Conservation (phyloP, 2,113 vertebrate species). For the Corapipo altera region DNA sequence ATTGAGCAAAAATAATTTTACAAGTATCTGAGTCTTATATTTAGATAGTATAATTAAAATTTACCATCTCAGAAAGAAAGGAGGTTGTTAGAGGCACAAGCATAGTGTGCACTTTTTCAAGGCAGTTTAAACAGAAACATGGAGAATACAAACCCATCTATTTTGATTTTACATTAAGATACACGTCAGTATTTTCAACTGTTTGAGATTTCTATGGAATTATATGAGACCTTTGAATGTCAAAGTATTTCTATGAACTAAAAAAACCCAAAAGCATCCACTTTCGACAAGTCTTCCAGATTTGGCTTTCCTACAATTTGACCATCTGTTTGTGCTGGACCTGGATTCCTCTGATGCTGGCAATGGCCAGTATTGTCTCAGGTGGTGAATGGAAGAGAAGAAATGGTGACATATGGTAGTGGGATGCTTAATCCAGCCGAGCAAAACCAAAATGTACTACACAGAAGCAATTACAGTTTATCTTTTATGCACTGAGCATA, state of each 20-base stretch:
- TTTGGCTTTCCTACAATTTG: conserved; percentile 55
- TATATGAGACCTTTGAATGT: conserved; percentile 20
- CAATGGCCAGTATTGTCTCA: conserved; percentile 59
- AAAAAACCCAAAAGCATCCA: not conserved
- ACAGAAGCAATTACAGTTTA: conserved; percentile 50
- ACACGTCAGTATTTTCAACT: not conserved
- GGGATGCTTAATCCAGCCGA: conserved; percentile 20
- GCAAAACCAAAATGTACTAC: conserved; percentile 37
- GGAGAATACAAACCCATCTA: not conserved
- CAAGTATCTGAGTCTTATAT: not conserved
- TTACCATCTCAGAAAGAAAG: not conserved
- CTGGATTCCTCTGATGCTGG: conserved; percentile 43
- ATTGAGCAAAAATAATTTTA: not conserved
- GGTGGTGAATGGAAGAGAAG: conserved; percentile 61
- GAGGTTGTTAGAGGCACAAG: not conserved
- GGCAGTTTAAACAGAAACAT: not conserved
- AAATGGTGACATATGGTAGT: conserved; percentile 66
- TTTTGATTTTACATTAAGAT: not conserved
- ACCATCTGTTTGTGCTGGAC: conserved; percentile 68
- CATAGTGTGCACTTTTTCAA: not conserved
- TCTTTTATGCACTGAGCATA: conserved; percentile 9
- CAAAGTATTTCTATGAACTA: not conserved
- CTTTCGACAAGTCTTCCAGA: not conserved
- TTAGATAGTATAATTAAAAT: not conserved
- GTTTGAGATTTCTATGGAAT: not conserved